These are phyloP conservation scores for Helicoverpa zea DNA, from an alignment of 1,140 invertebrate genomes.

Conservation along the genomic window DNA sequence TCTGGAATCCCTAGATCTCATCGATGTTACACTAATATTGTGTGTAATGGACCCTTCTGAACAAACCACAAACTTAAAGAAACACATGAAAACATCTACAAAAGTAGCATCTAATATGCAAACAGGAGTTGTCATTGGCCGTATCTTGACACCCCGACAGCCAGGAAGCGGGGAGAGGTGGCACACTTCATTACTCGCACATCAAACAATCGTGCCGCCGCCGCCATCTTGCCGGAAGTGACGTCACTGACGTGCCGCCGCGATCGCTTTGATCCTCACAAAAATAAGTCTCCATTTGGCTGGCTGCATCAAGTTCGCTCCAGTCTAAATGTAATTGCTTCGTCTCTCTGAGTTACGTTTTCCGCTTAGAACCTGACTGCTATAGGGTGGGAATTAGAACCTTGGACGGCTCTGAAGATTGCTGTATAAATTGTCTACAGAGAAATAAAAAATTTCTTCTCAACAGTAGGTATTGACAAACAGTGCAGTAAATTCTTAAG, in stretches of 20 bases:
- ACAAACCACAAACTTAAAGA: not conserved
- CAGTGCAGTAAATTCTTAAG: not conserved
- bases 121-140: constrained; percentile 68
- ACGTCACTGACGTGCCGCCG: constrained; percentile 76
- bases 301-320: constrained; percentile 58
- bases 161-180: constrained; percentile 79
- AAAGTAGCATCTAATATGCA: constrained; percentile 70
- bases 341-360: constrained; percentile 38
- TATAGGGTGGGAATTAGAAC: not conserved
- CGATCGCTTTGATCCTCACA: constrained; percentile 82
- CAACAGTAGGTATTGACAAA: not conserved
- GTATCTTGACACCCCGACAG: constrained; percentile 81
- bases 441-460: not conserved
- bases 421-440: not conserved
- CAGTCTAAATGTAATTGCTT: constrained; percentile 63
- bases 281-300: constrained; percentile 68
- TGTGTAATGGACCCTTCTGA: no score
- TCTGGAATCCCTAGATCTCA: no score
- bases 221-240: constrained; percentile 84
- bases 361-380: constrained; percentile 7
- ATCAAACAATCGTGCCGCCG: constrained; percentile 83
- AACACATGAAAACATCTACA: constrained; percentile 35
- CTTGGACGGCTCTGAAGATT: not conserved
- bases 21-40: no score
- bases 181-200: constrained; percentile 84